These are phyloP conservation scores for Glaucopsyche alexis DNA, from an alignment of 2,888 invertebrate species.

Conservation along the genomic window DNA sequence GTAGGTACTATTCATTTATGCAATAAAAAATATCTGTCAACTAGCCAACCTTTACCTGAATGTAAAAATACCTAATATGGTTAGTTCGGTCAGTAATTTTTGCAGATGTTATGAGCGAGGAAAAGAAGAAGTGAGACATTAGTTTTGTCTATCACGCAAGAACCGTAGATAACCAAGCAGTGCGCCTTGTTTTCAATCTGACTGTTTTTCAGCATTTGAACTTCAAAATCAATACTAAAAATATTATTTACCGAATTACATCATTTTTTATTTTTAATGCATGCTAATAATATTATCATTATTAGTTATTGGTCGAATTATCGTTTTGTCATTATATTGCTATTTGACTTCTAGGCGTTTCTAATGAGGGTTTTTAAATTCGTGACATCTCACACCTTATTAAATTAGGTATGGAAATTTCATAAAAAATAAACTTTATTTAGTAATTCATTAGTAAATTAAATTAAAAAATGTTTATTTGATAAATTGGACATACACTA, in stretches of 20 bases:
- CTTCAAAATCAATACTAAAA: neutral
- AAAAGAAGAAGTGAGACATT: neutral
- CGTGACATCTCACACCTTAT: too few species aligned
- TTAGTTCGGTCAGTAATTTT: slow-evolving; percentile 4
- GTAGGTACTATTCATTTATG: too few species aligned
- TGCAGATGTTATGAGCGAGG: neutral
- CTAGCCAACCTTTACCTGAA: neutral
- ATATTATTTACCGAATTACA: neutral
- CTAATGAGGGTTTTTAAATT: too few species aligned
- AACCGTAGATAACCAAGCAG: neutral
- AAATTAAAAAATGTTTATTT: too few species aligned
- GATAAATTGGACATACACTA: too few species aligned
- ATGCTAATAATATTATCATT: neutral
- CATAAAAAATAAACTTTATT: too few species aligned
- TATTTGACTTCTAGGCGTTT: neutral
- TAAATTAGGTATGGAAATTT: too few species aligned
- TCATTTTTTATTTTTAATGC: neutral
- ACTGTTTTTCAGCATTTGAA: neutral
- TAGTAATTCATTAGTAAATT: too few species aligned
- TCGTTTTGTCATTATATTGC: too few species aligned
- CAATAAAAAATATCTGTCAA: too few species aligned
- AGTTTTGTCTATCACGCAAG: neutral
- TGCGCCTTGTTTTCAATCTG: neutral
- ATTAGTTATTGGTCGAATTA: neutral
- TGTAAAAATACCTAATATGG: slow-evolving; percentile 2